Evolutionary conservation across 2,113 vertebrate genomes (phyloP), one percentile per base, ranked within the genome.

Genomic region (Petrocephalus microphthalmus): DNA sequence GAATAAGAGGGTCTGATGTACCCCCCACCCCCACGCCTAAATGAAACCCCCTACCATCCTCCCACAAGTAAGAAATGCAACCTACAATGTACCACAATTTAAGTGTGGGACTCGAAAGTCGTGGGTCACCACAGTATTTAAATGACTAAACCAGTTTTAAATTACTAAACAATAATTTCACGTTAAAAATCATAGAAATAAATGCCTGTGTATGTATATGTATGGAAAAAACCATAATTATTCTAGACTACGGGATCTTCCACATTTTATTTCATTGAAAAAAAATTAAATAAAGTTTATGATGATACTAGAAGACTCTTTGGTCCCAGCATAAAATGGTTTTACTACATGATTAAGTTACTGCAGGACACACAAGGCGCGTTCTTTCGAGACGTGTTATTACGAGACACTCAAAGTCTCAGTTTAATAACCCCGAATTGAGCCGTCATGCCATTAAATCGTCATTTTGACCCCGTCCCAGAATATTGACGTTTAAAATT

Each of bases 1-100:
- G 91, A 89, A 91, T 64, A 88, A 90, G 86, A 57, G 88, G 88
- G 89, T 52, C 33, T 29, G 89, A 88, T 42, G 53, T 54, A 64
- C 67, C 60, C 90, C 90, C 89, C 83, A 88, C 84, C 89, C 88
- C 89, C 82, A n/a, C n/a, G n/a, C 22, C 56, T 10, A 53, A 89
- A 91, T 88, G 37, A 25, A 90, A 85, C 82, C 85, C 33, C 92
- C 64, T 29, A n/a, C 52, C 83, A 84, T n/a, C 89, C 47, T 53
- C 86, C 90, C 90, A 52, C 86, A 83, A 15, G 89, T 64, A 42
- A 87, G 33, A 87, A 86, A 90, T 85, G 85, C 82, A 89, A 56
- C 57, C 54, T 51, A 90, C 78, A 49, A 74, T 85, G 19, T 88
- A 52, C 71, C 45, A 45, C 37, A 8, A 22, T 82, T 49, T 82